Evolutionary conservation across 2,888 invertebrate genomes (phyloP).

Genomic region (Ferdinandea cuprea): DNA sequence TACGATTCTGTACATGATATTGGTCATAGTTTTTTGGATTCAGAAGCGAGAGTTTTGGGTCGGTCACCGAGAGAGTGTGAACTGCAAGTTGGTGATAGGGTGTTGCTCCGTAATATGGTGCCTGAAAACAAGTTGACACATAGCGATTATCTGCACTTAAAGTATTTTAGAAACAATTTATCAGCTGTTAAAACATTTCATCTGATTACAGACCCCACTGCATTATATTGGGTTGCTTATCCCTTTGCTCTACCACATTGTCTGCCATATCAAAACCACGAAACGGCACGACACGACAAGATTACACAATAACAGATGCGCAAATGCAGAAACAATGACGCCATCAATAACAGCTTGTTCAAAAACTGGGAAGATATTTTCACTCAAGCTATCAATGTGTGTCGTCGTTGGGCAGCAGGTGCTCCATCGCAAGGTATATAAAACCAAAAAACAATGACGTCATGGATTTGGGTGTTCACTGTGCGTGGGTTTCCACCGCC

Average conservation of each 20-base stretch:
- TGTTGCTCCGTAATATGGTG: no score
- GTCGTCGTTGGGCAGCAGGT: not conserved
- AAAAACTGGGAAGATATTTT: not conserved
- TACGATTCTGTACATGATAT: slow-evolving; percentile 52
- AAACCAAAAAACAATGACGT: slow-evolving; percentile 79
- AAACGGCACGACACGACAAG: not conserved
- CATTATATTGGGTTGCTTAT: not conserved
- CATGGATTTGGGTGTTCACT: slow-evolving; percentile 76
- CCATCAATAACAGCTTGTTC: slow-evolving; percentile 36
- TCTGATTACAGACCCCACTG: not conserved
- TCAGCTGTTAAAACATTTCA: not conserved
- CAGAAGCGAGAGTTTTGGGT: slow-evolving; percentile 55
- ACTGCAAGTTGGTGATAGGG: no score
- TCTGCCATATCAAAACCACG: slow-evolving; percentile 5
- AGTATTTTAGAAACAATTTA: no score
- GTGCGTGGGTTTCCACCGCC: slow-evolving; percentile 51
- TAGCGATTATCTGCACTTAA: no score
- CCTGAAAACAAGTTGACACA: no score
- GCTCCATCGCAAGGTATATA: slow-evolving; percentile 7
- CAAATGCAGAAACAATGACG: slow-evolving; percentile 55
- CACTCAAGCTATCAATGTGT: slow-evolving; percentile 5
- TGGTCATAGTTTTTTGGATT: slow-evolving; percentile 37
- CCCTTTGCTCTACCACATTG: not conserved
- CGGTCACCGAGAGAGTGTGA: no score
- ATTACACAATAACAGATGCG: slow-evolving; percentile 40